Evolutionary conservation across 2,113 vertebrate species (phyloP), one percentile per base, ranked within the genome.

Genomic region (Aptenodytes patagonicus): DNA sequence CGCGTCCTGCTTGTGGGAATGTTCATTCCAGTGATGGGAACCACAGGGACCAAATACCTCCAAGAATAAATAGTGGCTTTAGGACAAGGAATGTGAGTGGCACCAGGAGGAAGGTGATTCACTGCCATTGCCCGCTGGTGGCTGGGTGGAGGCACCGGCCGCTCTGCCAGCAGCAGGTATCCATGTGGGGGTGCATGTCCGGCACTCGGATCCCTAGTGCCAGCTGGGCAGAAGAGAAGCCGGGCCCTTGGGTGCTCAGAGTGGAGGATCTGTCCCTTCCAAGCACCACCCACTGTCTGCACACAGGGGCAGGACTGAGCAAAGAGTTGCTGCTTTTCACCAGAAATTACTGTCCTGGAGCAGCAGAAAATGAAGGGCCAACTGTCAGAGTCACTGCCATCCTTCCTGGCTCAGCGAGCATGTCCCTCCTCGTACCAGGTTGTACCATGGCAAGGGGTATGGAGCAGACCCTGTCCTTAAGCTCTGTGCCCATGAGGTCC

Each of bases 401-500:
- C n/a, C 29, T 19, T 69, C 62, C 62, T 25, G 38, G 38, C 49
- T 62, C 69, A 24, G 38, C 42, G 40, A 29, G 26, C 47, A 8
- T 0, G 0, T 36, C 20, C 11, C 12, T 83, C 34, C 68, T 57
- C 1, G 0, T 34, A 13, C 8, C 78, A 24, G 47, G 32, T 8
- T 26, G 29, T 22, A 22, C 11, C 29, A 7, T 0, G 0, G 83
- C 2, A 0, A 80, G 80, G 31, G 52, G 0, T 3, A 7, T 14
- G 49, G 76, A 57, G 77, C 1, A 0, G 15, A 17, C 6, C 13
- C 13, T 18, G 17, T 65, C 46, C 76, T 47, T n/a, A 42, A 80
- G 36, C 51, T 58, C 57, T 46, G 47, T 52, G n/a, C 25, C 47
- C 40, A 2, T 3, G n/a, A 38, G 54, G 22, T 36, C 47, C n/a